phyloP scores from a whole-genome alignment of 1,140 invertebrate genomes.

The Wasmannia auropunctata region DNA sequence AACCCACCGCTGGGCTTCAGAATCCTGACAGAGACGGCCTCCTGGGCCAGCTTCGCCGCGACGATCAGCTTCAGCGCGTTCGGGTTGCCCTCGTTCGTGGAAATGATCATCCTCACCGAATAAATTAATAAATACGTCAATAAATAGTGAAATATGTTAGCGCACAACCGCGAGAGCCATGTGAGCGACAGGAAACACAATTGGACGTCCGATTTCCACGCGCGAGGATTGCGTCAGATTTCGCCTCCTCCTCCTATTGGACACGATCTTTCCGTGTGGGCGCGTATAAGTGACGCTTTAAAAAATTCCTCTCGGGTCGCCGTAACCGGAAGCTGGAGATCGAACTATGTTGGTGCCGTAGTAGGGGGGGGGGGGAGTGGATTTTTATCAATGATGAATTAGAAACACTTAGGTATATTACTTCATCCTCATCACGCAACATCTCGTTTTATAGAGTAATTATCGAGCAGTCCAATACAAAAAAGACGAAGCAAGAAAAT shows the following conservation, averaged over 20 bases:
- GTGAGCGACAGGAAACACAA: slow-evolving; percentile 69
- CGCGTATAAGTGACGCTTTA: neutral
- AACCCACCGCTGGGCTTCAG: slow-evolving; percentile 86
- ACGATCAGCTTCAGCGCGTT: slow-evolving; percentile 89
- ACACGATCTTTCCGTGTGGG: neutral
- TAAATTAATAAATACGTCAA: slow-evolving; percentile 81
- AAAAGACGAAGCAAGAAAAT: neutral
- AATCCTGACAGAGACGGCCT: slow-evolving; percentile 85
- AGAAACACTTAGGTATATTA: neutral
- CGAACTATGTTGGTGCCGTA: neutral
- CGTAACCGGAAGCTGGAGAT: neutral
- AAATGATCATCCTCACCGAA: slow-evolving; percentile 87
- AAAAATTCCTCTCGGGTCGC: neutral
- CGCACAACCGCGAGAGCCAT: slow-evolving; percentile 75
- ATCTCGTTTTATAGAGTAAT: neutral
- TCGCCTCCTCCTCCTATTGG: neutral
- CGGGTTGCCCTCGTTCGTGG: slow-evolving; percentile 90
- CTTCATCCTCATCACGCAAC: no score
- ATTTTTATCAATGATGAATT: neutral
- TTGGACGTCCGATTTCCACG: neutral
- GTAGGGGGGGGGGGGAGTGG: neutral
- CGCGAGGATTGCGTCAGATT: slow-evolving; percentile 12
- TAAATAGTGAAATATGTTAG: slow-evolving; percentile 81
- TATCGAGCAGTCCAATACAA: no score
- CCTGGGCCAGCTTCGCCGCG: slow-evolving; percentile 87